phyloP scores from a whole-genome alignment of 2,797 vertebrate species.

The Sebastes oblongus region DNA sequence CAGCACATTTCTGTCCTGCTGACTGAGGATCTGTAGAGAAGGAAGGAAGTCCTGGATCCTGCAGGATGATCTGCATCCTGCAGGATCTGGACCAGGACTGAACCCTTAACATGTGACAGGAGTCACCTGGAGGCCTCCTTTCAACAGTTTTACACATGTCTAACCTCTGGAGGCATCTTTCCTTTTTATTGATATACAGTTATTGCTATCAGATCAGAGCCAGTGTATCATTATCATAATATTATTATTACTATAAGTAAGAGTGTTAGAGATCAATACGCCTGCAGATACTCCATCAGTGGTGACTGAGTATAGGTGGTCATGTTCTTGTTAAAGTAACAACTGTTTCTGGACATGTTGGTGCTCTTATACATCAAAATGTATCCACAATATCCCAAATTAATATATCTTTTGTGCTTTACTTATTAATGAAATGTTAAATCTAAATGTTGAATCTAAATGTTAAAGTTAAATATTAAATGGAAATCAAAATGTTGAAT shows the following conservation, averaged over 20 bases:
- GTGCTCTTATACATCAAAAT: background rate
- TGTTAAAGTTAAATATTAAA: too few relatives aligned
- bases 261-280: too few relatives aligned
- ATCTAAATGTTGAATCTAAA: too few relatives aligned
- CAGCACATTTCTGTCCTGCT: constrained; percentile 10
- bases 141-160: background rate
- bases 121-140: constrained; percentile 38
- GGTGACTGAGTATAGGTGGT: too few relatives aligned
- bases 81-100: background rate
- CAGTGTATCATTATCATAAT: background rate
- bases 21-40: constrained; percentile 24
- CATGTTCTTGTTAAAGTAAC: too few relatives aligned
- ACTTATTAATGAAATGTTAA: too few relatives aligned
- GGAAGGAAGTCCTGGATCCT: constrained; percentile 71
- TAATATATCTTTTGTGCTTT: too few relatives aligned
- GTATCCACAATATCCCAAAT: too few relatives aligned
- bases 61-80: constrained; percentile 35
- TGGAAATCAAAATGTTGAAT: too few relatives aligned
- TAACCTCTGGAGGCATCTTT: background rate
- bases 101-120: background rate
- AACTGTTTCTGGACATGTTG: too few relatives aligned
- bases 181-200: background rate
- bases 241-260: background rate
- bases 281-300: too few relatives aligned
- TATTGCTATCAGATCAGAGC: background rate